Percentiles rank a stretch among this genome's conserved stretches.
Evolutionary conservation across 2,888 invertebrate species (phyloP).

Genomic region (Dioctria linearis): DNA sequence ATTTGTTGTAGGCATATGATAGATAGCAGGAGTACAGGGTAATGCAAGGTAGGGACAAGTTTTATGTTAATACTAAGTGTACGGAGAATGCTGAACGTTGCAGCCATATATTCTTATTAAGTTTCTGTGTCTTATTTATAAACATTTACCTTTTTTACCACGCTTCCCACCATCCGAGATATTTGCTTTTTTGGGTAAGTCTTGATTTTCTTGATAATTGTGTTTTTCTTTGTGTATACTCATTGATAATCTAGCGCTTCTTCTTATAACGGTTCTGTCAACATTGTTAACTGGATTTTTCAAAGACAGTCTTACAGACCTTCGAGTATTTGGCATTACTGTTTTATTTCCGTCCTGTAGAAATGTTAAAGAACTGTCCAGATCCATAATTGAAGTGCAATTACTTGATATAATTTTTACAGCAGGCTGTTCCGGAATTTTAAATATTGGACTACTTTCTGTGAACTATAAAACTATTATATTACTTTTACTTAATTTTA

Average conservation of each 20-base stretch:
- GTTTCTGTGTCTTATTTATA: too few species aligned
- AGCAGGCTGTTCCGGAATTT: conserved; percentile 60
- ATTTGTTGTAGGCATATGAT: too few species aligned
- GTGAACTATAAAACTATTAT: conserved; percentile 60
- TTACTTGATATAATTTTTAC: neutral
- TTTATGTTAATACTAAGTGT: too few species aligned
- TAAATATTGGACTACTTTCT: conserved; percentile 61
- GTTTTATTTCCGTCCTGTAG: conserved; percentile 48
- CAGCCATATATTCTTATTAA: too few species aligned
- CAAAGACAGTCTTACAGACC: conserved; percentile 16
- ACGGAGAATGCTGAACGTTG: too few species aligned
- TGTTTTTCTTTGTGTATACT: neutral
- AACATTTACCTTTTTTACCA: neutral
- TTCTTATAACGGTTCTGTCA: neutral
- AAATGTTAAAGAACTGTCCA: neutral
- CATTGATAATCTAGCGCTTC: neutral
- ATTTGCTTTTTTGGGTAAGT: neutral
- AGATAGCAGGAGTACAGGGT: too few species aligned
- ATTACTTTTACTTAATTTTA: neutral
- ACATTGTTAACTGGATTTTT: neutral
- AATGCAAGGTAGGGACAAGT: too few species aligned
- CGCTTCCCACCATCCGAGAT: conserved; percentile 1
- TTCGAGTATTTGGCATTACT: conserved; percentile 29
- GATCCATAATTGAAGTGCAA: conserved; percentile 1
- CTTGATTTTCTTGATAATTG: neutral